Evolutionary conservation across 64 coral and sea anemone genomes (phyloP).

Genomic region (Astreopora myriophthalma): DNA sequence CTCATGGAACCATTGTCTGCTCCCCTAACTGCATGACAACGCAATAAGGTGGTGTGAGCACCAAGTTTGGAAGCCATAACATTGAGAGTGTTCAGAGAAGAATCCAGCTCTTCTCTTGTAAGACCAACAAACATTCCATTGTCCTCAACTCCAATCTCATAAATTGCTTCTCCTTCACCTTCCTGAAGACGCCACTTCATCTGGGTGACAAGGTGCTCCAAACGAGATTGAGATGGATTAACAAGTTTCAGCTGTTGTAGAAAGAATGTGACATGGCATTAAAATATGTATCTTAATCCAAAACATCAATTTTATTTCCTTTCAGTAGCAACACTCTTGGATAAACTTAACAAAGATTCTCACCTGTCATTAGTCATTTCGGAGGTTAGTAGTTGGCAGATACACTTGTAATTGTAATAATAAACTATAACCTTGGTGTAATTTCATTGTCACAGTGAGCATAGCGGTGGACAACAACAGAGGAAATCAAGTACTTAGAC

Average conservation of each 20-base stretch:
- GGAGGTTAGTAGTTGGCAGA: too few species aligned
- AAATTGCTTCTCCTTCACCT: constrained; percentile 98
- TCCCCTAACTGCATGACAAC: constrained; percentile 61
- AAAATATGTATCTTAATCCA: too few species aligned
- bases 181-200: constrained; percentile 99
- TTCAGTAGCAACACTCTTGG: too few species aligned
- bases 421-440: too few species aligned
- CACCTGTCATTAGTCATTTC: too few species aligned
- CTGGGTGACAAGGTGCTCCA: constrained; percentile 92
- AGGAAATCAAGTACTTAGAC: too few species aligned
- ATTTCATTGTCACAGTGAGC: too few species aligned
- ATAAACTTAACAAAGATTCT: too few species aligned
- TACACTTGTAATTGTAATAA: too few species aligned
- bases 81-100: constrained; percentile 80
- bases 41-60: constrained; percentile 81
- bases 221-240: constrained; percentile 76
- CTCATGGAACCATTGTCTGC: not conserved
- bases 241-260: constrained; percentile 88
- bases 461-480: too few species aligned
- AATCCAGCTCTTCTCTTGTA: constrained; percentile 73
- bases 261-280: not conserved
- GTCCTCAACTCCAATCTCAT: constrained; percentile 98
- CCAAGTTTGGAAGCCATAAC: constrained; percentile 85
- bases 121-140: constrained; percentile 89
- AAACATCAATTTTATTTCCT: not conserved